Conservation (phyloP, 2,797 vertebrate species). For the Chaetodon trifasciatus region DNA sequence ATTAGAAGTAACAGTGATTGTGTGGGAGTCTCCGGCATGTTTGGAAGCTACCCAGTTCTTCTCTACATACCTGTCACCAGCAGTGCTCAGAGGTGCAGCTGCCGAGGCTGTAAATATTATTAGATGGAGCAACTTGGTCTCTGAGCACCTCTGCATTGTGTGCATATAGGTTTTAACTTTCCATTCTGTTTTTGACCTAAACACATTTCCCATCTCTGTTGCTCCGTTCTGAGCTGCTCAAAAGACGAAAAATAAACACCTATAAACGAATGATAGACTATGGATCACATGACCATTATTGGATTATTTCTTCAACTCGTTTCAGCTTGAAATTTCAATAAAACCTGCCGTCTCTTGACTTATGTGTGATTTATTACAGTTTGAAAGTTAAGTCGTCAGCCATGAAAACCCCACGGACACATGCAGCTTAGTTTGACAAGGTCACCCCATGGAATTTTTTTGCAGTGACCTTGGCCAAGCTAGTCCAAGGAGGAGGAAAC, state of each 20-base stretch:
- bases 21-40: conserved; percentile 13
- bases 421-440: conserved; percentile 63
- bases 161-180: neutral
- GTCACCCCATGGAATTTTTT: conserved; percentile 46
- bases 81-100: neutral
- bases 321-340: neutral
- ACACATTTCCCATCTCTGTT: neutral
- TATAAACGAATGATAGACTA: neutral
- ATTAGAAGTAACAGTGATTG: conserved; percentile 6
- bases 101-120: conserved; percentile 14
- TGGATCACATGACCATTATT: neutral
- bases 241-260: neutral
- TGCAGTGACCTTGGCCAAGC: conserved; percentile 76
- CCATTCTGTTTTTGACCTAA: neutral
- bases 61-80: conserved; percentile 24
- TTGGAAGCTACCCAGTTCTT: conserved; percentile 4
- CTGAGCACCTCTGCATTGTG: neutral
- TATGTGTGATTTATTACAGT: conserved; percentile 27
- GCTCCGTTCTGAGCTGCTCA: neutral
- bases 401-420: conserved; percentile 44
- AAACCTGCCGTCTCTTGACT: neutral
- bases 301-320: neutral
- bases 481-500: conserved; percentile 66
- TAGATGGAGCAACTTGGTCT: neutral
- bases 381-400: conserved; percentile 20